Base-by-base conservation (phyloP, 1,140 invertebrate genomes). In the Bombyx mandarina region DNA sequence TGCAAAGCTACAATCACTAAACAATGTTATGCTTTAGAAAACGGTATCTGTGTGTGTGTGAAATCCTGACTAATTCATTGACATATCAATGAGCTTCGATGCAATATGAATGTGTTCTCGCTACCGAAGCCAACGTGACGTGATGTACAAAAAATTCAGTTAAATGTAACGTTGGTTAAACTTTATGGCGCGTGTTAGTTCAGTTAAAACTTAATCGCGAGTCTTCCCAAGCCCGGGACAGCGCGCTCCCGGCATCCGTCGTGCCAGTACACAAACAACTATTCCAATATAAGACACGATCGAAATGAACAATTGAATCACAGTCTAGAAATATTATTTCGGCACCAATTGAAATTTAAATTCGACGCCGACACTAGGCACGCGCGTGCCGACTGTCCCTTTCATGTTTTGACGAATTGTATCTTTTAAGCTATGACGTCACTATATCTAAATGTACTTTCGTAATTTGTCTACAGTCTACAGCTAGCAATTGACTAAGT, bases 231-330 rank as follows among this genome's bases (percentile, higher is more conserved):
- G 68, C 78, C 76, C 77, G 58, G 60, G 60, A 49, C 62, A 60
- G 77, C 77, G 75, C 72, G 3, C 54, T 55, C 26, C 26, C 2
- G 26, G 2, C 26, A 2, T 35, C 4, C 26, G 26, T 35, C 26
- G 26, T 5, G 26, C 26, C 4, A 35, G 26, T 35, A 35, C 26
- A 35, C 26, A 83, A 86, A 83, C 74, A 78, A 79, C 83, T 86
- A 86, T 83, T 86, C 82, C 79, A 86, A 86, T 86, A 86, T 86
- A 85, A 86, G 83, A 86, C 83, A 86, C 83, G 79, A 84, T 77
- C 83, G 69, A 74, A 79, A 85, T 83, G 81, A 86, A 86, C 83
- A 83, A 77, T 82, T 85, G 77, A 79, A 86, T 86, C 83, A 86
- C 83, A 86, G 83, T 86, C 83, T 81, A 85, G 79, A 82, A 83